Evolutionary conservation across 2,113 vertebrate species (phyloP), one percentile per base, ranked within the genome.

Genomic region (Amphilophus citrinellus): DNA sequence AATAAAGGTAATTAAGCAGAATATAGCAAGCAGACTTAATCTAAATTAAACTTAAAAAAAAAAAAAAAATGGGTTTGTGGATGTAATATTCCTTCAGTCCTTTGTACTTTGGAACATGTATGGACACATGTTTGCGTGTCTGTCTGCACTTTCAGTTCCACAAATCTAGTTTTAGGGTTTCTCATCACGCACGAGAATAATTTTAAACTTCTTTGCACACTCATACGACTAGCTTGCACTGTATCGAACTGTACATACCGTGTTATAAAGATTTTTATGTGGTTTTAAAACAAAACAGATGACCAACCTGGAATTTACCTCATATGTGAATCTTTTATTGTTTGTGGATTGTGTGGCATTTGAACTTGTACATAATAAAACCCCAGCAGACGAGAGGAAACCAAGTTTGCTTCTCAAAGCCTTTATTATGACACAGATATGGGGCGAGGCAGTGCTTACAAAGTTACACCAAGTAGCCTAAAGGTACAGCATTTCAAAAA

Each of bases 391-490:
- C 71, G 24, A 77, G 57, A 7, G 39, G 57, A 81, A 57, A 78
- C 50, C 44, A 71, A 10, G 18, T 53, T 84, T 89, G 79, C 91
- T 93, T 88, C 79, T 93, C 82, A 83, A 84, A 91, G 88, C 89
- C 84, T 94, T 95, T 95, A 94, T 95, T 94, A 68, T 88, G 90
- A 94, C 88, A 95, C 87, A 92, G 89, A 94, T 88, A 91, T 86
- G 92, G 91, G 91, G 87, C 86, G 85, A 83, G 93, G 90, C 93
- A 94, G 91, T 93, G 92, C 87, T 91, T 90, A 93, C 93, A 92
- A 92, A 87, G 91, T 91, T 93, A 93, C 90, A 93, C 75, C 84
- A 92, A 90, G 82, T 91, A 85, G 91, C 89, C 92, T 93, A 90
- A 91, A 68, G 87, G 77, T 88, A 95, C 93, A 94, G 88, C 82